Evolutionary conservation across 2,797 vertebrate species (phyloP).

Genomic region (Vespertilio murinus): DNA sequence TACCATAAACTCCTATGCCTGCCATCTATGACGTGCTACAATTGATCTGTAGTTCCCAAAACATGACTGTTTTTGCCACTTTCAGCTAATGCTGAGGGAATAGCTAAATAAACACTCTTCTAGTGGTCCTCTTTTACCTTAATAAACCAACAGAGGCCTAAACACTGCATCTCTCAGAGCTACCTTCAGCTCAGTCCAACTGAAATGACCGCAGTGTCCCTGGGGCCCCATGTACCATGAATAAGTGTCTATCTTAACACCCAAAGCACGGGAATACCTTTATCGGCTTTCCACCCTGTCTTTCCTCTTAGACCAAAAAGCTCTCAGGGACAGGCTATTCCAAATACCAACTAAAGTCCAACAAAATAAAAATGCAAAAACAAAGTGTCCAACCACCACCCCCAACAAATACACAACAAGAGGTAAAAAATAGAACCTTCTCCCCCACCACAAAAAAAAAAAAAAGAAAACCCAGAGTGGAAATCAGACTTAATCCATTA

Average conservation of each 20-base stretch:
- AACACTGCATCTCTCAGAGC: neutral
- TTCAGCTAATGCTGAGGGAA: constrained; percentile 2
- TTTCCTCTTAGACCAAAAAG: neutral
- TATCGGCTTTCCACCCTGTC: neutral
- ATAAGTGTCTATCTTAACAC: neutral
- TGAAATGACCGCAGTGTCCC: neutral
- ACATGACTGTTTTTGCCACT: neutral
- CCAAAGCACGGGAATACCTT: neutral
- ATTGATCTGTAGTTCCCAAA: neutral
- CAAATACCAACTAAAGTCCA: constrained; percentile 34
- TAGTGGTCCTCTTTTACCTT: neutral
- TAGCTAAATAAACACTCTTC: neutral
- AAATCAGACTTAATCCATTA: constrained; percentile 26
- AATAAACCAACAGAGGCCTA: neutral
- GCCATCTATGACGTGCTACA: neutral
- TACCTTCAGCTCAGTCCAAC: neutral
- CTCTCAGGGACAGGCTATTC: neutral
- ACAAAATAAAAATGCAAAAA: constrained; percentile 23
- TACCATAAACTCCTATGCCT: neutral
- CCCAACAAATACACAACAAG: neutral
- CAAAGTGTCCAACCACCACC: neutral
- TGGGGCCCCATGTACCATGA: neutral
- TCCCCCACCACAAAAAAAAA: neutral
- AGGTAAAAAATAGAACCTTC: neutral
- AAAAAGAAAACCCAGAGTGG: neutral